A percentile compares a stretch with the other conserved stretches of the same genome.
Evolutionary conservation across 2,888 invertebrate species (phyloP).

Genomic region (Lithodes maja): DNA sequence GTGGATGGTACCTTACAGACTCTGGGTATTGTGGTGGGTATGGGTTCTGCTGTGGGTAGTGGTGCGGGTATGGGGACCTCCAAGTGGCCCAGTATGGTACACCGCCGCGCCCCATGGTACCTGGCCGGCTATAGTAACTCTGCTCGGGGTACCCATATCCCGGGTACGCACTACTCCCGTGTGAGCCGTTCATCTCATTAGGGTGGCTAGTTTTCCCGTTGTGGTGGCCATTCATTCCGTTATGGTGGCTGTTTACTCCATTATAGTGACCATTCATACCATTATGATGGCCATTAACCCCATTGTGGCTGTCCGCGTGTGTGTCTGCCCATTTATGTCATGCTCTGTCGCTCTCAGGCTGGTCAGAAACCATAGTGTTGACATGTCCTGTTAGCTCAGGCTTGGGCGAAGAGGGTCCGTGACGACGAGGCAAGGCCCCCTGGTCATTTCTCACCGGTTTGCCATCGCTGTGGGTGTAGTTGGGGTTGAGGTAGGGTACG

Average conservation of each 20-base stretch:
- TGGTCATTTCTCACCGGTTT: background rate
- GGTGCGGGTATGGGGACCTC: constrained; percentile 8
- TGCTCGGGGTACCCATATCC: background rate
- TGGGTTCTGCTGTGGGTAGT: background rate
- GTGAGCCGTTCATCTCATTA: background rate
- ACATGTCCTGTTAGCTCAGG: constrained; percentile 34
- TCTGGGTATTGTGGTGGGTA: background rate
- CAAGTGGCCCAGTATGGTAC: constrained; percentile 2
- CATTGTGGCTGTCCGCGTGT: constrained; percentile 28
- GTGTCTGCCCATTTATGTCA: constrained; percentile 54
- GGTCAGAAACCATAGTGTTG: constrained; percentile 41
- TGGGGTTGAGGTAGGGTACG: constrained; percentile 55
- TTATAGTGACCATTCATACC: background rate
- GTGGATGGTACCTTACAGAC: background rate
- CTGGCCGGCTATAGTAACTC: background rate
- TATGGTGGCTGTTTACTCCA: background rate
- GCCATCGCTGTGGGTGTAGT: constrained; percentile 20
- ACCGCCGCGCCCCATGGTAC: background rate
- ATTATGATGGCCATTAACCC: constrained; percentile 27
- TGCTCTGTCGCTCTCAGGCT: constrained; percentile 42
- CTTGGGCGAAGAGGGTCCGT: background rate
- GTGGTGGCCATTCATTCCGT: background rate
- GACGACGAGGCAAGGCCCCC: background rate
- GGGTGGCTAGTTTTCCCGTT: constrained; percentile 22
- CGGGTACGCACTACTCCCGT: background rate